Evolutionary conservation across 1,140 invertebrate species (phyloP).

Genomic region (Luehdorfia chinensis): DNA sequence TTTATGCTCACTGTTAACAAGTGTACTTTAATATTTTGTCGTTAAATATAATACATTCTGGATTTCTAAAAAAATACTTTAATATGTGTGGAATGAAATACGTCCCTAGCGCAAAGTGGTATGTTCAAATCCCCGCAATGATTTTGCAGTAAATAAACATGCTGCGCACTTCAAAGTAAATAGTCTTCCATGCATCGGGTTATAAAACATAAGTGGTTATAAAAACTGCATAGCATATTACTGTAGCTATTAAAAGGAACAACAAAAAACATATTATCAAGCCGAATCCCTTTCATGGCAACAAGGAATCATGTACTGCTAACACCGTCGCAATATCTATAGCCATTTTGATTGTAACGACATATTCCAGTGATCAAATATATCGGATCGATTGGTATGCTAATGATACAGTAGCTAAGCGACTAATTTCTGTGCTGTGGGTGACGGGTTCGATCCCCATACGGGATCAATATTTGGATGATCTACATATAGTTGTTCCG

Average conservation of each 20-base stretch:
- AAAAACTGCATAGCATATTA: not conserved
- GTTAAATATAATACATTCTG: not conserved
- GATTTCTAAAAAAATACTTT: slow-evolving; percentile 17
- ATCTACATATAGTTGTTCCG: no score
- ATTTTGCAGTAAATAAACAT: not conserved
- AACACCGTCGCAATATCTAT: no score
- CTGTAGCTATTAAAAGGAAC: not conserved
- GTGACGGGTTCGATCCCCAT: no score
- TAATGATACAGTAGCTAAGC: no score
- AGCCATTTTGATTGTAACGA: no score
- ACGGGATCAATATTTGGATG: no score
- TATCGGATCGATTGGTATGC: no score
- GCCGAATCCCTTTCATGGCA: no score
- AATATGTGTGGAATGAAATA: slow-evolving; percentile 16
- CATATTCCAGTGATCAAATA: no score
- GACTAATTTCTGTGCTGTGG: no score
- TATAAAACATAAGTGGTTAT: not conserved
- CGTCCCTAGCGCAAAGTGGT: slow-evolving; percentile 18
- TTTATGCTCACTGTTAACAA: not conserved
- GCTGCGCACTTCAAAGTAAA: not conserved
- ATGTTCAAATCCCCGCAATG: not conserved
- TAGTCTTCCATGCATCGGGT: not conserved
- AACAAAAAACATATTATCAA: not conserved
- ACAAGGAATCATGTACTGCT: no score
- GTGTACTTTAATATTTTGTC: no score